phyloP scores from a whole-genome alignment of 2,113 vertebrate species.

The Puffinus mauretanicus region DNA sequence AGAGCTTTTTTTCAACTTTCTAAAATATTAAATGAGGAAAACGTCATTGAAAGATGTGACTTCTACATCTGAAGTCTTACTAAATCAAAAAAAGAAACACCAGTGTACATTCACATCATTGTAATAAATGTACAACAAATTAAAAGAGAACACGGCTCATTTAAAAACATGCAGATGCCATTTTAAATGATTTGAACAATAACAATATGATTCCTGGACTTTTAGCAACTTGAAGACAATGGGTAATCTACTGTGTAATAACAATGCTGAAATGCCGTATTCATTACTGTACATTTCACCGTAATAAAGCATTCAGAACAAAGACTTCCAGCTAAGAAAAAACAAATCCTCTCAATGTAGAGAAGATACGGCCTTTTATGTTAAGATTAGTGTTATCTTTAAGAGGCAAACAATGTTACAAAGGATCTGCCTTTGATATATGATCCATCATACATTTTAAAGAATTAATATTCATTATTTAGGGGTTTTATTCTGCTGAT shows the following conservation, averaged over 20 bases:
- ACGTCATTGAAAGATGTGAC: background rate
- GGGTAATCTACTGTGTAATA: background rate
- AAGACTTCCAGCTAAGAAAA: slow-evolving; percentile 18
- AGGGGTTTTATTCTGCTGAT: background rate
- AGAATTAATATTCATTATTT: slow-evolving; percentile 6
- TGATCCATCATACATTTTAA: background rate
- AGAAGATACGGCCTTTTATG: background rate
- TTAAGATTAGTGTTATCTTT: background rate
- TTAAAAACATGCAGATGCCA: background rate
- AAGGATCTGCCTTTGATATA: background rate
- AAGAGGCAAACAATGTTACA: background rate
- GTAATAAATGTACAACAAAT: background rate
- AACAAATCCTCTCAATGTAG: background rate
- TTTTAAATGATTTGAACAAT: slow-evolving; percentile 25
- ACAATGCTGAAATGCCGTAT: background rate
- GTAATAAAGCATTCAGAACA: background rate
- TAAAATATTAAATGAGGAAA: background rate
- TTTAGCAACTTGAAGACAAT: slow-evolving; percentile 2
- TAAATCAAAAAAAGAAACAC: background rate
- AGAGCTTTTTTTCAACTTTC: background rate
- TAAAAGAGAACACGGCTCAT: background rate
- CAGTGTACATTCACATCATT: background rate
- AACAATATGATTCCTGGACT: background rate
- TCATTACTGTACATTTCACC: background rate
- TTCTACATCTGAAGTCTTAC: background rate